Base-by-base conservation (phyloP, 2,113 vertebrate species). In the Tor tambroides region DNA sequence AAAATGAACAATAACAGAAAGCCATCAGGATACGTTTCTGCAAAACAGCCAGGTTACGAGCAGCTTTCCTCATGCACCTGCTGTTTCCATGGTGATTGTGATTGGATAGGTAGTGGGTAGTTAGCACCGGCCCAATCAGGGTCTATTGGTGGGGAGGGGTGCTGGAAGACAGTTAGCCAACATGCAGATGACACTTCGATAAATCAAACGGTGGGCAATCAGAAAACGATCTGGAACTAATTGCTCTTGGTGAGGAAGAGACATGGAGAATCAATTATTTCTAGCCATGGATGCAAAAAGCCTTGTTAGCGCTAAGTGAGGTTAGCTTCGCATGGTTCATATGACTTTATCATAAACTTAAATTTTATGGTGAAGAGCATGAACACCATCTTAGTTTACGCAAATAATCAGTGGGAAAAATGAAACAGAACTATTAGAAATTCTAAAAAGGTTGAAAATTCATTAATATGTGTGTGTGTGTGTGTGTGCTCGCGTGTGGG, bases 21-120 rank as follows among this genome's bases (percentile, higher is more conserved):
- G 3, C 56, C 49, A 69, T 67, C 15, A 46, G 63, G 41, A 49
- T 49, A 51, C 10, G 5, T 38, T 61, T 49, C 38, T 49, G 41
- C 41, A 32, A 49, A 69, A 28, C 80, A 51, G 41, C 43, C 80
- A 83, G 80, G 80, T 83, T 69, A 83, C 26, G 19, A 49, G 41
- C 67, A 84, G 67, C 65, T 84, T 84, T 72, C 21, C 32, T 38
- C 46, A 11, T 84, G 49, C 82, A 84, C 82, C 82, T 84, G 82
- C 65, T 84, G 82, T 84, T 84, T 71, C 82, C 82, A 84, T 84
- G 82, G 82, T 54, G 67, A 84, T 72, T 26, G 63, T 69, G 80
- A 74, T 71, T 84, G 67, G 43, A n/a, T 72, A 83, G 81, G 81
- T 83, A 83, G 81, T 49, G 46, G 81, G 46, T 83, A 84, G 82